phyloP scores from a whole-genome alignment of 2,797 vertebrate genomes.

The Amblyraja radiata region DNA sequence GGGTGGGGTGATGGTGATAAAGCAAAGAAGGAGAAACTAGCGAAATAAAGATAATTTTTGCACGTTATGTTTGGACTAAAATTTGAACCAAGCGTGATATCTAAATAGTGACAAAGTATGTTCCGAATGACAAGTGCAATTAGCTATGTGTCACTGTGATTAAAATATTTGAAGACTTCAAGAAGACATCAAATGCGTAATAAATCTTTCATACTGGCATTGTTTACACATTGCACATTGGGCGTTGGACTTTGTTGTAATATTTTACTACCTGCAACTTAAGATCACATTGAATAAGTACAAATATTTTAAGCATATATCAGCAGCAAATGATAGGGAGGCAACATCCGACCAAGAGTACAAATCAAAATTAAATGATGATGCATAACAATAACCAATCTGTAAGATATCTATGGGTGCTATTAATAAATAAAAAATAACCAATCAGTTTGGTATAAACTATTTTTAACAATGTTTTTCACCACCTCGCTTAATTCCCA shows the following conservation, averaged over 20 bases:
- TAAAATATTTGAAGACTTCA: background rate
- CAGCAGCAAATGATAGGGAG: background rate
- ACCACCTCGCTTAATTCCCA: background rate
- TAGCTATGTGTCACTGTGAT: background rate
- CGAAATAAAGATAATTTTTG: background rate
- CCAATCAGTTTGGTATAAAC: background rate
- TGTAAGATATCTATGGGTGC: background rate
- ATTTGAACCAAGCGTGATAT: background rate
- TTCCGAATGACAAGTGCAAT: background rate
- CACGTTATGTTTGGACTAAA: background rate
- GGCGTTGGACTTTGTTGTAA: background rate
- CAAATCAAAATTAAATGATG: background rate
- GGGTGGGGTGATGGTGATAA: too few relatives aligned
- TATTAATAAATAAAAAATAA: background rate
- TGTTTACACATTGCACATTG: background rate
- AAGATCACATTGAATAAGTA: too few relatives aligned
- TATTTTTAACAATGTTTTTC: background rate
- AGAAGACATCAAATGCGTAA: background rate
- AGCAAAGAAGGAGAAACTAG: background rate
- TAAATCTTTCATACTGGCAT: background rate
- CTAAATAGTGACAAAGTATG: background rate
- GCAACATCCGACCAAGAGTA: background rate
- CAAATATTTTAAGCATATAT: too few relatives aligned
- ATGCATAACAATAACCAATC: background rate
- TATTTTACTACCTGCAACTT: too few relatives aligned